A percentile compares a stretch with the other conserved stretches of the same genome.
These are phyloP conservation scores for Lepus europaeus DNA, from an alignment of 2,113 vertebrate species.

Conservation along the genomic window DNA sequence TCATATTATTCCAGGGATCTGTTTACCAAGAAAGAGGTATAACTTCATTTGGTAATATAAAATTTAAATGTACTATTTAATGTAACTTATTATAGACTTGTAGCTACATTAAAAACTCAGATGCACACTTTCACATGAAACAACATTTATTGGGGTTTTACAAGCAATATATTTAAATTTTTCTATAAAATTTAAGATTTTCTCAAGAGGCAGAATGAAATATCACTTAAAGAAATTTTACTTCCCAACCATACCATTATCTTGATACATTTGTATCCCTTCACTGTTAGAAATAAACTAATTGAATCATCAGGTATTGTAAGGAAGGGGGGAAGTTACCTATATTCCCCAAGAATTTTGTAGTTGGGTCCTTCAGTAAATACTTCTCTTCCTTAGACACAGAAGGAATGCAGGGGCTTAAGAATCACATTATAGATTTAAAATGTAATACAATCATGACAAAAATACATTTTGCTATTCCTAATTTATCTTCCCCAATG, in stretches of 20 bases:
- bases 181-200: not conserved
- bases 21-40: not conserved
- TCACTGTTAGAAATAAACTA: slow-evolving; percentile 38
- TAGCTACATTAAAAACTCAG: slow-evolving; percentile 38
- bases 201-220: slow-evolving; percentile 41
- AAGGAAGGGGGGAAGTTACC: slow-evolving; percentile 13
- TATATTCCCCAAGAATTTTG: not conserved
- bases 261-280: not conserved
- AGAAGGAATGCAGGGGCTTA: not conserved
- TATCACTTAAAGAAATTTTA: slow-evolving; percentile 22
- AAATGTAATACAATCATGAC: not conserved
- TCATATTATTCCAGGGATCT: not conserved
- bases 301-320: slow-evolving; percentile 5
- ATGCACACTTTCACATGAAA: slow-evolving; percentile 25
- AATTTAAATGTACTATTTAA: slow-evolving; percentile 45
- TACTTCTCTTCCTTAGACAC: slow-evolving; percentile 4
- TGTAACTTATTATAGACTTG: slow-evolving; percentile 31
- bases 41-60: slow-evolving; percentile 13
- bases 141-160: not conserved
- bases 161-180: slow-evolving; percentile 40
- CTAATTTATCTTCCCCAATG: not conserved
- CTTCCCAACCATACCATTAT: not conserved
- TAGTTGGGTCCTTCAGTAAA: not conserved
- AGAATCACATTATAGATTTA: not conserved
- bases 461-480: not conserved